phyloP scores from a whole-genome alignment of 2,888 invertebrate genomes.

The Platynereis dumerilii region DNA sequence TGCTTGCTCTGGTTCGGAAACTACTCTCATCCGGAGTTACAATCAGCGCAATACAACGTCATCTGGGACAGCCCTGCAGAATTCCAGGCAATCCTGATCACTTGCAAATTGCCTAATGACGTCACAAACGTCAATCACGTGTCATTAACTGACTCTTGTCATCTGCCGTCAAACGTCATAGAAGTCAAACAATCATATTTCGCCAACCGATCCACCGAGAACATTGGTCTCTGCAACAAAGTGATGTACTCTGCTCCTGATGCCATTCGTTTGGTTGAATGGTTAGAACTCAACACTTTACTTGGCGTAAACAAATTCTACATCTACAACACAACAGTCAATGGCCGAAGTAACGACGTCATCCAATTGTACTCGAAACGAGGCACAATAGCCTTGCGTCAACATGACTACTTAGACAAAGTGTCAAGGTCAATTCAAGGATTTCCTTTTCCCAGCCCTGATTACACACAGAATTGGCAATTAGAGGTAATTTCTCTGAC shows the following conservation, averaged over 20 bases:
- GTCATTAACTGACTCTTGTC: too few species aligned
- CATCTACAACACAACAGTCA: slow-evolving; percentile 12
- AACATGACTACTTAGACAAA: slow-evolving; percentile 3
- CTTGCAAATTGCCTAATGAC: slow-evolving; percentile 3
- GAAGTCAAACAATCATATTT: too few species aligned
- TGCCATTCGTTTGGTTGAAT: slow-evolving; percentile 12
- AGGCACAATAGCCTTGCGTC: background rate
- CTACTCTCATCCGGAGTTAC: too few species aligned
- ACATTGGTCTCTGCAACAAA: slow-evolving; percentile 10
- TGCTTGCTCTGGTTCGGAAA: too few species aligned
- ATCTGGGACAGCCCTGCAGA: background rate
- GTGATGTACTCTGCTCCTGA: slow-evolving; percentile 16
- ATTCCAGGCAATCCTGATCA: background rate
- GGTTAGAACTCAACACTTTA: slow-evolving; percentile 19
- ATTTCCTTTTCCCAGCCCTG: slow-evolving; percentile 6
- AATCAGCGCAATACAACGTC: background rate
- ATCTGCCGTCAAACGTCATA: too few species aligned
- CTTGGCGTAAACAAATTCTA: slow-evolving; percentile 13
- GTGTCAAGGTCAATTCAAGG: background rate
- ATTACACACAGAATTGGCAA: slow-evolving; percentile 17
- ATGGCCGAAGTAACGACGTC: background rate
- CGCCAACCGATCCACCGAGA: too few species aligned
- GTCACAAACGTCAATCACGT: background rate
- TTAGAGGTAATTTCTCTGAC: slow-evolving; percentile 20
- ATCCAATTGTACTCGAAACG: slow-evolving; percentile 1